These are phyloP conservation scores for Holothuria leucospilota DNA, from an alignment of 53 echinoderm and acorn worm species.

Conservation along the genomic window DNA sequence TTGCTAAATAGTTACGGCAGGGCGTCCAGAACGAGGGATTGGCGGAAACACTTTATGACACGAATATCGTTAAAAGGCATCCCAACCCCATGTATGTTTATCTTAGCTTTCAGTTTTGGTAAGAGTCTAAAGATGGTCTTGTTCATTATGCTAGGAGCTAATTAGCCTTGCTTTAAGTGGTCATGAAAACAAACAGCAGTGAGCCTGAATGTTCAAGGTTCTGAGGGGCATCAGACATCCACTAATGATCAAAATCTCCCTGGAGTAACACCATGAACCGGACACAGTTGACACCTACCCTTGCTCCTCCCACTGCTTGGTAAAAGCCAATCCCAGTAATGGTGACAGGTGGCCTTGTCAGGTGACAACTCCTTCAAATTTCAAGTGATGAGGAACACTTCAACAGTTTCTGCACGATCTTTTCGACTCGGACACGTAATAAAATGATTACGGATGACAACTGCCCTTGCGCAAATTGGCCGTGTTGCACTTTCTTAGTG, in stretches of 20 bases:
- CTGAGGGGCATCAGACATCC: not conserved
- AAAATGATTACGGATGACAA: slow-evolving; percentile 26
- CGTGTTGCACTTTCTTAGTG: not conserved
- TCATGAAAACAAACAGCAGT: slow-evolving; percentile 20
- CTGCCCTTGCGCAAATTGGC: slow-evolving; percentile 40
- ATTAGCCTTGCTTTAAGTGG: slow-evolving; percentile 34
- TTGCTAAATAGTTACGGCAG: too few relatives aligned
- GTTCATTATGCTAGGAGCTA: not conserved
- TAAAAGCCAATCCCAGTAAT: not conserved
- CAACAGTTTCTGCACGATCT: not conserved
- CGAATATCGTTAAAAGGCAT: too few relatives aligned
- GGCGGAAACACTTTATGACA: too few relatives aligned
- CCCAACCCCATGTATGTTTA: too few relatives aligned
- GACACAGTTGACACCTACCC: too few relatives aligned
- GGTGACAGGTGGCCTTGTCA: slow-evolving; percentile 36
- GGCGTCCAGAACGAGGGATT: too few relatives aligned
- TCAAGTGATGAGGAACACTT: too few relatives aligned
- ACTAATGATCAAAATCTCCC: slow-evolving; percentile 28
- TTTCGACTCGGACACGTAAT: not conserved
- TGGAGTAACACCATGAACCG: not conserved
- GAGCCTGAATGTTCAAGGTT: slow-evolving; percentile 30
- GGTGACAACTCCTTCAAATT: not conserved
- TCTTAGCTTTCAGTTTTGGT: too few relatives aligned
- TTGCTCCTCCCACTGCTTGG: slow-evolving; percentile 28
- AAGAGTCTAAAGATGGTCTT: too few relatives aligned